Conservation (phyloP, 53 echinoderm and acorn worm genomes). For the Astropecten irregularis region DNA sequence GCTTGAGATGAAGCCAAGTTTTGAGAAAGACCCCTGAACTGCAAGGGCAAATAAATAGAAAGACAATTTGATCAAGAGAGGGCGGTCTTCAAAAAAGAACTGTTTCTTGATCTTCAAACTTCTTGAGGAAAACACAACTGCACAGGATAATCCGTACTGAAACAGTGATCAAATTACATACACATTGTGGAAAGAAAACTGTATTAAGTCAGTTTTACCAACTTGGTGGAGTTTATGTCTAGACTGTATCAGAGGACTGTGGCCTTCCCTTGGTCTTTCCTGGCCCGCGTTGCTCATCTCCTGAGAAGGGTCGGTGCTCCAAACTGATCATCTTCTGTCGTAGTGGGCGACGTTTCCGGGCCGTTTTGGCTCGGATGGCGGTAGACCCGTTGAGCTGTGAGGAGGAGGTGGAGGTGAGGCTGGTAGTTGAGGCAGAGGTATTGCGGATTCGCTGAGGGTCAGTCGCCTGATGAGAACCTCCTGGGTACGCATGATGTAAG, state of each 20-base stretch:
- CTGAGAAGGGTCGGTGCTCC: slow-evolving; percentile 34
- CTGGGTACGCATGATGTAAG: background rate
- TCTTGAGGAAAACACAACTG: no score
- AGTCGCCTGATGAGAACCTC: background rate
- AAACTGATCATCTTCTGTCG: slow-evolving; percentile 31
- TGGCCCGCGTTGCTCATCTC: background rate
- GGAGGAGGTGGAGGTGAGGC: background rate
- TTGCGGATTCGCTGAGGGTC: background rate
- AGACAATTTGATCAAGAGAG: no score
- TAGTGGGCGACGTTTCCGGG: background rate
- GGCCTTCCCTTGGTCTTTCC: background rate
- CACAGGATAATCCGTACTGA: no score
- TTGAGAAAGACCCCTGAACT: no score
- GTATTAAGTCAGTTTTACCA: no score
- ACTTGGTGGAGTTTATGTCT: background rate
- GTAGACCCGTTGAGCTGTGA: background rate
- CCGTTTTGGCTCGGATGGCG: background rate
- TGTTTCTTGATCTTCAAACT: no score
- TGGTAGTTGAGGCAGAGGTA: background rate
- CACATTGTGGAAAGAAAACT: no score
- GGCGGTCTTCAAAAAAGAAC: no score
- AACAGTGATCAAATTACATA: no score
- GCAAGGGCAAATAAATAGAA: no score
- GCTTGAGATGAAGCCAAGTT: no score
- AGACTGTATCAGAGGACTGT: slow-evolving; percentile 28